A percentile compares a stretch with the other conserved stretches of the same genome.
Evolutionary conservation across 2,888 invertebrate genomes (phyloP).

Genomic region (Acleris literana): DNA sequence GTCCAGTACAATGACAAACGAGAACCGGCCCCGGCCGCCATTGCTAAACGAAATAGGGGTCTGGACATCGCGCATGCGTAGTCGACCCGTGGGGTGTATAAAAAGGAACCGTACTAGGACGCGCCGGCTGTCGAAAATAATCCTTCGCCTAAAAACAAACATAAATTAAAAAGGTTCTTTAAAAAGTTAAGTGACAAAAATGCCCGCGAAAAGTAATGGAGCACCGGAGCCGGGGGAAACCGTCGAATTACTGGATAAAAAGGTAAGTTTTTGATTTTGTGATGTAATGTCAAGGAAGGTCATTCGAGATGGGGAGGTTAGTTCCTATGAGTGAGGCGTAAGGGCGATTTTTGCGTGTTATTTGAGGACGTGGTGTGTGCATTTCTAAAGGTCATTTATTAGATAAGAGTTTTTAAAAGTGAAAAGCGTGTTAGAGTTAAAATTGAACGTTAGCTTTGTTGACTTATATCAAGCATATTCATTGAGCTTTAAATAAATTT

Average conservation of each 20-base stretch:
- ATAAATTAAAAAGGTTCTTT: constrained; percentile 21
- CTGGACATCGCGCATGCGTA: constrained; percentile 58
- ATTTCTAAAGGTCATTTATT: constrained; percentile 7
- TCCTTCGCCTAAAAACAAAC: constrained; percentile 20
- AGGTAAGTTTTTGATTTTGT: constrained; percentile 57
- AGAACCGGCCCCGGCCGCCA: constrained; percentile 30
- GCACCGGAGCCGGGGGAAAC: constrained; percentile 60
- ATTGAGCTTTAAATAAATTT: neutral
- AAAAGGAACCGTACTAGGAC: constrained; percentile 21
- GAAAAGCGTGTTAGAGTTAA: no score
- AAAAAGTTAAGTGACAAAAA: constrained; percentile 44
- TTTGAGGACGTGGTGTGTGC: constrained; percentile 2
- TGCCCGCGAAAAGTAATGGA: constrained; percentile 57
- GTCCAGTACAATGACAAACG: constrained; percentile 17
- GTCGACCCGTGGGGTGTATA: constrained; percentile 43
- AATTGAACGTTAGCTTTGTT: neutral
- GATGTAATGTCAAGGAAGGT: constrained; percentile 70
- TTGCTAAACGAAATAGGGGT: constrained; percentile 52
- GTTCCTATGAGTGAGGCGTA: constrained; percentile 39
- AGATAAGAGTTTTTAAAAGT: neutral
- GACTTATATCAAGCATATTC: no score
- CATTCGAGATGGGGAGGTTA: constrained; percentile 47
- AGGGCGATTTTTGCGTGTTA: constrained; percentile 44
- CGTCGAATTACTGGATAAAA: constrained; percentile 69
- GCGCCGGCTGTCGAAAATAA: constrained; percentile 32